Evolutionary conservation across 30 jellyfish, hydroid and myxozoan species (phyloP), one percentile per base, ranked within the genome.

Genomic region (Mastigias papua): DNA sequence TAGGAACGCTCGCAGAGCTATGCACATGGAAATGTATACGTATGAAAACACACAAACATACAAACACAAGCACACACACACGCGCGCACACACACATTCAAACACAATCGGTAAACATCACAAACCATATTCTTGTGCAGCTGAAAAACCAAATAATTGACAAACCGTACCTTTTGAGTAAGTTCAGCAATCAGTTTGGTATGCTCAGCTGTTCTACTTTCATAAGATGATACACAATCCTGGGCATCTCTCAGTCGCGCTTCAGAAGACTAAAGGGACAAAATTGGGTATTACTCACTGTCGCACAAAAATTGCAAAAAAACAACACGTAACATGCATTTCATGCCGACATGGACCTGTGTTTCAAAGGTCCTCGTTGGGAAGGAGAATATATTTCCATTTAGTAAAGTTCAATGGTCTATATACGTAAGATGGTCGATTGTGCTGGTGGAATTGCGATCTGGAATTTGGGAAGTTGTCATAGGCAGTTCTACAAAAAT

Each of bases 141-240:
- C n/a, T n/a, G n/a, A n/a, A n/a, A n/a, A n/a, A n/a, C n/a, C n/a
- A n/a, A n/a, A n/a, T n/a, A n/a, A n/a, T n/a, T n/a, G n/a, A n/a
- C n/a, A n/a, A n/a, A n/a, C n/a, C 7, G 16, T 27, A 94, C 99
- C 97, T 94, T 94, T 58, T 89, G 97, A 20, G 97, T 94, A 48
- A 94, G 95, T 54, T 94, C 99, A 23, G 97, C 88, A 22, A 94
- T 78, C 86, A 94, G 81, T 33, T 86, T 72, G 9, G 97, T 85
- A 22, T 94, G 97, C 7, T 93, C 98, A 1, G 89, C 27, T 19
- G 88, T 74, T 61, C 95, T 76, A 32, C 74, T 82, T 49, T 93
- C 98, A 26, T 90, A 94, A 8, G 95, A 49, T 9, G 50, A 0
- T 17, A 90, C 82, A 19, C 98, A 37, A 33, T 82, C 97, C 82